A percentile compares a stretch with the other conserved stretches of the same genome.
phyloP scores from a whole-genome alignment of 1,140 invertebrate genomes.

The Cheumatopsyche charites region DNA sequence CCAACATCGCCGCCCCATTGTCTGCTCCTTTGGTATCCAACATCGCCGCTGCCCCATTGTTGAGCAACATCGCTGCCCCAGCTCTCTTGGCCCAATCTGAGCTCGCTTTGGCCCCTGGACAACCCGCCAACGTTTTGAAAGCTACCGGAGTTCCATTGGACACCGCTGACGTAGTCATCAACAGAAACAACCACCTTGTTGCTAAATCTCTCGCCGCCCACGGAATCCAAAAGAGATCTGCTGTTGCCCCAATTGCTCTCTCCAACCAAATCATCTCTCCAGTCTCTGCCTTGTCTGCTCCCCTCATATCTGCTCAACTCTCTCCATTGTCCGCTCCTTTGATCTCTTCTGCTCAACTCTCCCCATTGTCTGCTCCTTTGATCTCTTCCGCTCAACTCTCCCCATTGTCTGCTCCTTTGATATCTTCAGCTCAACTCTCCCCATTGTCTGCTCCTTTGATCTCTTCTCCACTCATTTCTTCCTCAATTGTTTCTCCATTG shows the following conservation, averaged over 20 bases:
- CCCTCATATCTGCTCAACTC: constrained; percentile 38
- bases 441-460: too few relatives aligned
- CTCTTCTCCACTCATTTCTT: too few relatives aligned
- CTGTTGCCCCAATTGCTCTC: constrained; percentile 47
- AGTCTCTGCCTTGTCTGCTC: background rate
- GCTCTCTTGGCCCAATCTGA: constrained; percentile 35
- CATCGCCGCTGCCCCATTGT: constrained; percentile 49
- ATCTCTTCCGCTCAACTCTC: background rate
- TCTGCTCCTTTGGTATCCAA: constrained; percentile 46
- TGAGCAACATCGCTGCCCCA: constrained; percentile 34
- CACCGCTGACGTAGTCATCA: constrained; percentile 59
- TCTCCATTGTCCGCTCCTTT: constrained; percentile 50
- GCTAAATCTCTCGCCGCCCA: constrained; percentile 54
- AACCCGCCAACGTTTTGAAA: constrained; percentile 35
- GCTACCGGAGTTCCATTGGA: constrained; percentile 52
- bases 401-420: too few relatives aligned
- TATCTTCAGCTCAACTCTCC: too few relatives aligned
- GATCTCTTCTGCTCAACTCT: constrained; percentile 47
- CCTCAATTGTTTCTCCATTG: constrained; percentile 4
- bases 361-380: background rate
- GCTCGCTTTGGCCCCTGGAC: constrained; percentile 53
- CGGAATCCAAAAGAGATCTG: constrained; percentile 51
- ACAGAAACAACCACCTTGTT: constrained; percentile 56
- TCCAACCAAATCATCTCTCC: constrained; percentile 47
- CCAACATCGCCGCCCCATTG: constrained; percentile 1